These are phyloP conservation scores for Phengaris alcon DNA, from an alignment of 2,888 invertebrate species.

Conservation along the genomic window DNA sequence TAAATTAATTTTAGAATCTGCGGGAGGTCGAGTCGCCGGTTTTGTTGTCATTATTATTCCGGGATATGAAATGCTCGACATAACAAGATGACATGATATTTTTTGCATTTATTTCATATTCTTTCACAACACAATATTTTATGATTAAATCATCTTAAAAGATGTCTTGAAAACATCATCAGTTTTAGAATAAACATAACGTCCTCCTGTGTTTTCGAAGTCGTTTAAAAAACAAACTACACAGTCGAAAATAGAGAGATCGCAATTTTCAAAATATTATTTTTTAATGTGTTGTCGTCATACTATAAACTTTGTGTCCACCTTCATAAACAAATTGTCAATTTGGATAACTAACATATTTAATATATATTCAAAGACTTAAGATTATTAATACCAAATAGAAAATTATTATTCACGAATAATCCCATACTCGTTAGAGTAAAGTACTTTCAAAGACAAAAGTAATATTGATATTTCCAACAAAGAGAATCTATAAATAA, in stretches of 20 bases:
- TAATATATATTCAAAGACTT: background rate
- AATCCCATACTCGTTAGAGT: background rate
- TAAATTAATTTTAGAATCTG: slow-evolving; percentile 4
- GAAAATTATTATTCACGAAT: background rate
- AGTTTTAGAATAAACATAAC: background rate
- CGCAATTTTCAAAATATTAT: too few species aligned
- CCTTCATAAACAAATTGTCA: too few species aligned
- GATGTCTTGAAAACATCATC: background rate
- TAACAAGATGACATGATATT: background rate
- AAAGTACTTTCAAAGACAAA: background rate
- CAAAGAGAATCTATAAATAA: slow-evolving; percentile 6
- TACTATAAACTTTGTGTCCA: too few species aligned
- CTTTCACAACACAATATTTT: background rate
- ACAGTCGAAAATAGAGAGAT: too few species aligned
- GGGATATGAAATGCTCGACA: background rate
- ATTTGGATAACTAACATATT: too few species aligned
- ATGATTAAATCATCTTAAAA: too few species aligned
- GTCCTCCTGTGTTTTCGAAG: too few species aligned
- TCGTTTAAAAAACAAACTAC: too few species aligned
- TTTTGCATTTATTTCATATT: background rate
- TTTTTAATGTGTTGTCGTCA: too few species aligned
- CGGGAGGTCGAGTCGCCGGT: slow-evolving; percentile 4
- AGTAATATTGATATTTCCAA: background rate
- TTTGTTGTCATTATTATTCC: slow-evolving; percentile 3
- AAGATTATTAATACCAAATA: background rate